Evolutionary conservation across 2,113 vertebrate species (phyloP).

Genomic region (Physeter macrocephalus): DNA sequence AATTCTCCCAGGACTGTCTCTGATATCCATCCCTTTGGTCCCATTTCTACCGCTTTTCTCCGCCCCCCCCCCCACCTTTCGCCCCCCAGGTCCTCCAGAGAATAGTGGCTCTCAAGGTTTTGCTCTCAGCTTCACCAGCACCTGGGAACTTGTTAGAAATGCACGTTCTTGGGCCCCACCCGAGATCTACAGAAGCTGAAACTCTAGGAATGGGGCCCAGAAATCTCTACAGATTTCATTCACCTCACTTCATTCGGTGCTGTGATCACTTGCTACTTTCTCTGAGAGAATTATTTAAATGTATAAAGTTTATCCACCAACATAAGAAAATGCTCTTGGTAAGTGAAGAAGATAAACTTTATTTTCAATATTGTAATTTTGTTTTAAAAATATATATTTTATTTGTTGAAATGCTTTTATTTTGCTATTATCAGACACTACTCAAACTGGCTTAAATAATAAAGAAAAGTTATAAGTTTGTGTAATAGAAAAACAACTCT

Average conservation of each 20-base stretch:
- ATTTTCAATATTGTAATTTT: not conserved
- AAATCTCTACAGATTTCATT: not conserved
- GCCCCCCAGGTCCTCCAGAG: not conserved
- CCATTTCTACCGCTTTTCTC: not conserved
- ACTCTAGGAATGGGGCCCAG: not conserved
- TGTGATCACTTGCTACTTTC: not conserved
- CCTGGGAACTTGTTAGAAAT: not conserved
- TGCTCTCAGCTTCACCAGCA: not conserved
- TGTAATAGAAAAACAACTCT: not conserved
- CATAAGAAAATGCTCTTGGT: not conserved
- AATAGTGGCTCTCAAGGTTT: too few species aligned
- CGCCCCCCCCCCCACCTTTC: accelerated
- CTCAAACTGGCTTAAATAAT: not conserved
- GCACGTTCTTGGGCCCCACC: accelerated
- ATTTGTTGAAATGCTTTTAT: not conserved
- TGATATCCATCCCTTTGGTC: not conserved
- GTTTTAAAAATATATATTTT: slow-evolving; percentile 8
- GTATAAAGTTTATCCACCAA: slow-evolving; percentile 13
- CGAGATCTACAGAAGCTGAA: accelerated
- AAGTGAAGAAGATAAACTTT: slow-evolving; percentile 5
- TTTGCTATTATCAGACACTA: not conserved
- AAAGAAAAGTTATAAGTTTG: not conserved
- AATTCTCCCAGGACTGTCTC: not conserved
- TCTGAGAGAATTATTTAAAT: slow-evolving; percentile 25
- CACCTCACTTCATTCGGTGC: not conserved